phyloP scores from a whole-genome alignment of 37 sponge, comb jelly and placozoan species.

The Oscarella lobularis region DNA sequence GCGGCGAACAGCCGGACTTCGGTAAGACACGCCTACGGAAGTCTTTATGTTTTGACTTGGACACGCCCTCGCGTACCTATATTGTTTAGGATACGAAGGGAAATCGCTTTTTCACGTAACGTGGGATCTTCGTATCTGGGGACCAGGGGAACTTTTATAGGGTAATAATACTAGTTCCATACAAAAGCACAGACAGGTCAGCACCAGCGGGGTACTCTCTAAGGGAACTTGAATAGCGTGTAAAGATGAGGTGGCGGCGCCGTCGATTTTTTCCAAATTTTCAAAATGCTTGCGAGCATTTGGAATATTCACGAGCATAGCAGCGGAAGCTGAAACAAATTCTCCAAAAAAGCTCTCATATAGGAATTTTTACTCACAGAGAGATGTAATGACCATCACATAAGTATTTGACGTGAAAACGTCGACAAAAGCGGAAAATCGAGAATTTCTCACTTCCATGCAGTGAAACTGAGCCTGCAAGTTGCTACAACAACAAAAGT shows the following conservation, averaged over 20 bases:
- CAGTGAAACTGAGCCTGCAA: constrained; percentile 89
- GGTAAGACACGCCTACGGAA: no score
- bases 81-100: no score
- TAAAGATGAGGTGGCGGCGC: neutral
- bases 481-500: no score
- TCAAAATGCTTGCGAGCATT: constrained; percentile 95
- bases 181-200: no score
- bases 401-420: constrained; percentile 93
- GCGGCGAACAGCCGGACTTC: no score
- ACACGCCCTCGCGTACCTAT: no score
- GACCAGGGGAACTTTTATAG: no score
- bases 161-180: no score
- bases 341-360: neutral
- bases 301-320: constrained; percentile 80
- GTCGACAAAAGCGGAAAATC: constrained; percentile 92
- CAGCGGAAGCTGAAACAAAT: constrained; percentile 89
- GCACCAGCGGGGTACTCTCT: no score
- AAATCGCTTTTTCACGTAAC: no score
- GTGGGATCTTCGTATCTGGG: no score
- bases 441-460: constrained; percentile 90
- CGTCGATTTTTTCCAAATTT: constrained; percentile 65
- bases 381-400: constrained; percentile 92
- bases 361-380: constrained; percentile 39
- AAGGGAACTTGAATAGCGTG: neutral
- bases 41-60: no score